phyloP scores from a whole-genome alignment of 2,797 vertebrate species.

The Oreortyx pictus region DNA sequence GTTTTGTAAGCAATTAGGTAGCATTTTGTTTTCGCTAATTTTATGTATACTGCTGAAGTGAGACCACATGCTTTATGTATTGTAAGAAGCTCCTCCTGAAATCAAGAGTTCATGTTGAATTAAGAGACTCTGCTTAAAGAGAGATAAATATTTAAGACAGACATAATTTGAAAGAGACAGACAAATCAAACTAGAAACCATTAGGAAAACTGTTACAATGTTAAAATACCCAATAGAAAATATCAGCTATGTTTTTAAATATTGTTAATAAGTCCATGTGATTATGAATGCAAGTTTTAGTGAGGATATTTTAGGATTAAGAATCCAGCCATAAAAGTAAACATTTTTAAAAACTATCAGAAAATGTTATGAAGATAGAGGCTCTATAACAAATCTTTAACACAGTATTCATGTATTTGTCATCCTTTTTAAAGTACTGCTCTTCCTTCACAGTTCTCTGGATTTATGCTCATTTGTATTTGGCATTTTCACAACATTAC shows the following conservation, averaged over 20 bases:
- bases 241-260: slow-evolving; percentile 7
- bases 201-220: slow-evolving; percentile 6
- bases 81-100: slow-evolving; percentile 50
- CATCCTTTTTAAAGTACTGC: background rate
- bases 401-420: background rate
- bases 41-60: slow-evolving; percentile 20
- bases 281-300: background rate
- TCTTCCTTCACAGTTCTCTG: background rate
- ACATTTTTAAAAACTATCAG: background rate
- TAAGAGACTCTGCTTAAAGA: slow-evolving; percentile 15
- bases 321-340: background rate
- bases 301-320: background rate
- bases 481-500: background rate
- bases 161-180: slow-evolving; percentile 30
- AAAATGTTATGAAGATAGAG: background rate
- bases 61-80: slow-evolving; percentile 46
- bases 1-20: slow-evolving; percentile 33
- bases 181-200: slow-evolving; percentile 29
- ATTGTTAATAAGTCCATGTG: background rate
- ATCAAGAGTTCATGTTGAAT: background rate
- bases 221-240: slow-evolving; percentile 22
- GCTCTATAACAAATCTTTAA: background rate
- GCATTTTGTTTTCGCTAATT: slow-evolving; percentile 41
- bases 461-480: background rate
- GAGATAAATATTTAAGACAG: slow-evolving; percentile 43